phyloP scores from a whole-genome alignment of 2,797 vertebrate species.

The Crypturellus tataupa region DNA sequence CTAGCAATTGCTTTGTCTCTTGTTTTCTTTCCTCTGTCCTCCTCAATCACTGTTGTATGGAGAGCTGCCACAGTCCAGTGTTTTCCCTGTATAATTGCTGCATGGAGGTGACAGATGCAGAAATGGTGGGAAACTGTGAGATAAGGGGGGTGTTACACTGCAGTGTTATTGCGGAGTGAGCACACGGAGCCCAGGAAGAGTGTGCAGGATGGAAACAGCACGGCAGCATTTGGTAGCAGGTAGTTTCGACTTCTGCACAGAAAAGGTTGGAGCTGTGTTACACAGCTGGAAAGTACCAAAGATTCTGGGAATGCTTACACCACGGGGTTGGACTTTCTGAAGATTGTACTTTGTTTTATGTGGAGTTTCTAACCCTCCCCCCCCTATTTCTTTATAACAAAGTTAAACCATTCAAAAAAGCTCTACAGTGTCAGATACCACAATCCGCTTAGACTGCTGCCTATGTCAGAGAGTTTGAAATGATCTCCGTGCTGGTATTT shows the following conservation, averaged over 20 bases:
- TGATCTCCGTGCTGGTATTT: neutral
- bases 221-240: neutral
- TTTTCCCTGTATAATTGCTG: neutral
- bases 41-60: neutral
- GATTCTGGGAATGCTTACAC: neutral
- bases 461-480: neutral
- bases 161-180: neutral
- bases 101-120: neutral
- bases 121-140: neutral
- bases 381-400: neutral
- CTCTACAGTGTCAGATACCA: neutral
- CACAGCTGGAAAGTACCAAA: neutral
- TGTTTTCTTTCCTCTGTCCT: neutral
- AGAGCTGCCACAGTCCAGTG: neutral
- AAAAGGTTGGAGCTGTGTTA: neutral
- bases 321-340: neutral
- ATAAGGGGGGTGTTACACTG: neutral
- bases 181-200: rapidly evolving
- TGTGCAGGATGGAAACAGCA: neutral
- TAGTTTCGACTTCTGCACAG: neutral
- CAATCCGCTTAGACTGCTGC: neutral
- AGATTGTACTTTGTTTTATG: neutral
- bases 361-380: neutral
- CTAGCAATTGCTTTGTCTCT: slow-evolving; percentile 21
- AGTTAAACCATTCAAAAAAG: neutral